A percentile compares a stretch with the other conserved stretches of the same genome.
phyloP scores from a whole-genome alignment of 2,113 vertebrate genomes.

The Loxodonta africana region DNA sequence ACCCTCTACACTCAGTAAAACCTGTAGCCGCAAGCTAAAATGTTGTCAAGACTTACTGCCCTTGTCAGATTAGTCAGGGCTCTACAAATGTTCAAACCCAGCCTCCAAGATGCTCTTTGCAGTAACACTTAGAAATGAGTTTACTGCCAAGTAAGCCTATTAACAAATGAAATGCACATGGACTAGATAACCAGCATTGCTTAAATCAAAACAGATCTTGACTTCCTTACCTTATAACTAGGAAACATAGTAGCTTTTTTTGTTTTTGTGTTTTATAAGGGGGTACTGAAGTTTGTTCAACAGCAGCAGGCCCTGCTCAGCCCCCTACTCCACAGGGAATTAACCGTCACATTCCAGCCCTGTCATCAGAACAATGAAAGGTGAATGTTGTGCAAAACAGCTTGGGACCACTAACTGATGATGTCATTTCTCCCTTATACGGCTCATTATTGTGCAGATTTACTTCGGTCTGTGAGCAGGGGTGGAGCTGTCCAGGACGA shows the following conservation, averaged over 20 bases:
- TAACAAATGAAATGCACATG: not conserved
- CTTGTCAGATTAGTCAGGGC: conserved; percentile 58
- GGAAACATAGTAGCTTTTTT: conserved; percentile 76
- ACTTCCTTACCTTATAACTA: conserved; percentile 88
- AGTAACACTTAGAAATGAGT: conserved; percentile 64
- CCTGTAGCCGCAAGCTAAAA: conserved; percentile 30
- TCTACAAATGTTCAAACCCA: conserved; percentile 59
- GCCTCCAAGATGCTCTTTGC: conserved; percentile 70
- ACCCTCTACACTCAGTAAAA: conserved; percentile 45
- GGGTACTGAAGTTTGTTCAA: conserved; percentile 57
- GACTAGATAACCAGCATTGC: conserved; percentile 8
- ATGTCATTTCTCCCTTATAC: conserved; percentile 91
- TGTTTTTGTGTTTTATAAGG: conserved; percentile 70
- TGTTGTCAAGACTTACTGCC: conserved; percentile 33
- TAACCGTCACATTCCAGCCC: conserved; percentile 89
- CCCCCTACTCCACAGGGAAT: conserved; percentile 83
- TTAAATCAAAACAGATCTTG: conserved; percentile 54
- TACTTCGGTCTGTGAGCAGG: conserved; percentile 86
- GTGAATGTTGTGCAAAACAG: conserved; percentile 90
- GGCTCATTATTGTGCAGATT: conserved; percentile 89
- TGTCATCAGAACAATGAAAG: conserved; percentile 92
- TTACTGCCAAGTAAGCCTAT: conserved; percentile 65
- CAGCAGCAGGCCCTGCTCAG: conserved; percentile 77
- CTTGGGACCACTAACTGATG: conserved; percentile 88
- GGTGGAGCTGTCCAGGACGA: conserved; percentile 84